These are phyloP conservation scores for Natator depressus DNA, from an alignment of 2,113 vertebrate species.

Conservation along the genomic window DNA sequence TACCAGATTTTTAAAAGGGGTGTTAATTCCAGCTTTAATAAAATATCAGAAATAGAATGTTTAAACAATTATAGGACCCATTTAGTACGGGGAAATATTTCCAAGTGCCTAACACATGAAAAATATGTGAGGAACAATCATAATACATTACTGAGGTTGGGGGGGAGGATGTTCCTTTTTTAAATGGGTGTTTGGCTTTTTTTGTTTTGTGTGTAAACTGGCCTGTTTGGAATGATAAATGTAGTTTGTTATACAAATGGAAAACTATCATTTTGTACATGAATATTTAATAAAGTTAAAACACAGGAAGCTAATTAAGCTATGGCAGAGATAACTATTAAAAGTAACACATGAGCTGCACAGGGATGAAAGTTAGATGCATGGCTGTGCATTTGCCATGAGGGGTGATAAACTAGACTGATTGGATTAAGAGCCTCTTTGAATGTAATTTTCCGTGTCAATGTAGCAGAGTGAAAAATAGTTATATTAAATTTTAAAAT, in stretches of 20 bases:
- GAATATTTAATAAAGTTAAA: slow-evolving; percentile 18
- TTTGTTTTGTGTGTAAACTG: neutral
- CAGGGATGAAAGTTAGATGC: neutral
- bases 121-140: neutral
- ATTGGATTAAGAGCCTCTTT: neutral
- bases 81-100: neutral
- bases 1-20: neutral
- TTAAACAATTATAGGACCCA: neutral
- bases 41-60: neutral
- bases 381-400: neutral
- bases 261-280: neutral
- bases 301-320: neutral
- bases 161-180: neutral
- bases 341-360: neutral
- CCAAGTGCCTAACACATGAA: neutral
- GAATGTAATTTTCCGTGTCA: neutral
- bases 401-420: neutral
- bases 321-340: neutral
- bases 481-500: neutral
- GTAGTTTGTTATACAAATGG: no score
- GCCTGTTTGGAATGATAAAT: neutral
- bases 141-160: neutral
- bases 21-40: neutral
- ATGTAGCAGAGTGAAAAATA: neutral
- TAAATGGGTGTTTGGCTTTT: neutral